These are phyloP conservation scores for Erpetoichthys calabaricus DNA, from an alignment of 2,797 vertebrate species.

Conservation along the genomic window DNA sequence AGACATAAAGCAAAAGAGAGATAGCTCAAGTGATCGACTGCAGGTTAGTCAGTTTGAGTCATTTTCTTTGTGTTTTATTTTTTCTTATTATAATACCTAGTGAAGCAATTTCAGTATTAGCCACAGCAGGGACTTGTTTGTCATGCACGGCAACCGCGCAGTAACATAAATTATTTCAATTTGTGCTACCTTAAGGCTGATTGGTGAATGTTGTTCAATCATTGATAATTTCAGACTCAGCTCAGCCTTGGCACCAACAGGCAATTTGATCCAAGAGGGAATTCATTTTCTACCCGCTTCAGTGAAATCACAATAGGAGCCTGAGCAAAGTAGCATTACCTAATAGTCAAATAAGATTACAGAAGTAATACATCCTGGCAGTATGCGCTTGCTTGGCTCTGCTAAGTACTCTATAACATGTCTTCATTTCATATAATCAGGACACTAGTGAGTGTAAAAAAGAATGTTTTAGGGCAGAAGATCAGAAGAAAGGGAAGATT, in stretches of 20 bases:
- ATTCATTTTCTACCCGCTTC: slow-evolving; percentile 14
- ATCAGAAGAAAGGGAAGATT: too few species aligned
- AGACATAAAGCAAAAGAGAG: too few species aligned
- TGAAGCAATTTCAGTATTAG: slow-evolving; percentile 1
- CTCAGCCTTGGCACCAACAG: slow-evolving; percentile 4
- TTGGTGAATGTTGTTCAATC: slow-evolving; percentile 3
- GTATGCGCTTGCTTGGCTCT: too few species aligned
- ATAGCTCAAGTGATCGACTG: too few species aligned
- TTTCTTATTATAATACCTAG: too few species aligned
- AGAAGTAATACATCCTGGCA: slow-evolving; percentile 12
- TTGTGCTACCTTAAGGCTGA: neutral
- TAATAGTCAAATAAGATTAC: slow-evolving; percentile 19
- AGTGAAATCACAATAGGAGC: slow-evolving; percentile 8
- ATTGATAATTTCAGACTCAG: slow-evolving; percentile 5
- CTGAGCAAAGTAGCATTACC: slow-evolving; percentile 7
- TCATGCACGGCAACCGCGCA: slow-evolving; percentile 4
- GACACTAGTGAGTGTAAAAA: too few species aligned
- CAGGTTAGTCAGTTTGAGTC: too few species aligned
- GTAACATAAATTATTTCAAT: slow-evolving; percentile 12
- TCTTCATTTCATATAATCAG: too few species aligned
- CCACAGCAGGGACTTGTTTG: slow-evolving; percentile 1
- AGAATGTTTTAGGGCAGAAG: too few species aligned
- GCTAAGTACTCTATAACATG: too few species aligned
- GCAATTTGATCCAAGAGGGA: slow-evolving; percentile 15
- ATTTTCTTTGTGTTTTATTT: too few species aligned